Conservation (phyloP, 2,797 vertebrate species). For the Tapera naevia region DNA sequence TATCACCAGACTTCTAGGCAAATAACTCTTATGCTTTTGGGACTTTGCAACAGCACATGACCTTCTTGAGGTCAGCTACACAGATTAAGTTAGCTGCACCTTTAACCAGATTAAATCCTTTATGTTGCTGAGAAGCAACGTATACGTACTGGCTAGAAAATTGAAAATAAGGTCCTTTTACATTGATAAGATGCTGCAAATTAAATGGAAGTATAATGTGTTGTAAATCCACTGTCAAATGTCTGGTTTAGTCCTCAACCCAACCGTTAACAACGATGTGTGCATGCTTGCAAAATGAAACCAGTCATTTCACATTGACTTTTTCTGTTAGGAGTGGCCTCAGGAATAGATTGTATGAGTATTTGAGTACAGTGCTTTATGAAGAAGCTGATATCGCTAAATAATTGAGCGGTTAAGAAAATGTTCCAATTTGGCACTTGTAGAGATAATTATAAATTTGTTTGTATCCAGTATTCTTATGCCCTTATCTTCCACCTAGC, state of each 20-base stretch:
- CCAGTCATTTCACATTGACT: not conserved
- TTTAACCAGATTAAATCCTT: not conserved
- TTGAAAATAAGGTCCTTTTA: not conserved
- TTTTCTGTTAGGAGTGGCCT: not conserved
- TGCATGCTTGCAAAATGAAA: not conserved
- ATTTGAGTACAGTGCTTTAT: not conserved
- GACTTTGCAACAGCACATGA: not conserved
- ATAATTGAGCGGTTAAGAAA: conserved; percentile 4
- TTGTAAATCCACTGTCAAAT: not conserved
- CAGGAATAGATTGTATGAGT: not conserved
- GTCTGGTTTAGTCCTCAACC: not conserved
- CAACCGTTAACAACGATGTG: not conserved
- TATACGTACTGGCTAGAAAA: not conserved
- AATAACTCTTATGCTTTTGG: not conserved
- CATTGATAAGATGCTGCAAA: not conserved
- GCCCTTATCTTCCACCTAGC: not conserved
- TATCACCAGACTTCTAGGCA: not conserved
- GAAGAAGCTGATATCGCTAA: not conserved
- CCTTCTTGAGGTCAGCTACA: not conserved
- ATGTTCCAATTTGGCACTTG: not conserved
- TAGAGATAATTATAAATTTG: not conserved
- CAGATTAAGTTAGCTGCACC: not conserved
- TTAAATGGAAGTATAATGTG: not conserved
- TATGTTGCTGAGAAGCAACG: not conserved
- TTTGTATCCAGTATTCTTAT: not conserved